Percentiles rank a stretch among this genome's conserved stretches.
Conservation (phyloP, 2,888 invertebrate genomes). For the Ecdyonurus torrentis region DNA sequence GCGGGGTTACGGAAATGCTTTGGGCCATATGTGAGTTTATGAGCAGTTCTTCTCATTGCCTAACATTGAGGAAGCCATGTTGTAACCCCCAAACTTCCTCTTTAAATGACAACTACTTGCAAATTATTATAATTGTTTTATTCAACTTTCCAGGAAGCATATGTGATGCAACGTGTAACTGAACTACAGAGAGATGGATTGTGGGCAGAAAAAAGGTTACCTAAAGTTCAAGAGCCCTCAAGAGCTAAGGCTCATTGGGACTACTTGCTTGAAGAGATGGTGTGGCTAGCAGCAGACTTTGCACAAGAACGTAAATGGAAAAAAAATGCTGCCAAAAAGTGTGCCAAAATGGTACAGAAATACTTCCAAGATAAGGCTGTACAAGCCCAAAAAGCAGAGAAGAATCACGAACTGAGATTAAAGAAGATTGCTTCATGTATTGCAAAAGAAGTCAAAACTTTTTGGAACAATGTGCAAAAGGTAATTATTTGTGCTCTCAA, state of each 20-base stretch:
- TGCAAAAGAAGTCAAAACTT: constrained; percentile 83
- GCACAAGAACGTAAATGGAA: constrained; percentile 97
- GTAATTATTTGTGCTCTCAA: too few species aligned
- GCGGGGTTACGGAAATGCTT: too few species aligned
- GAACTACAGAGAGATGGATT: constrained; percentile 87
- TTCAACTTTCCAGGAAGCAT: constrained; percentile 67
- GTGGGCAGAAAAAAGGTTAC: constrained; percentile 84
- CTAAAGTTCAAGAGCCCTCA: constrained; percentile 80
- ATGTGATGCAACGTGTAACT: constrained; percentile 79
- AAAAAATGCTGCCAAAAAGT: constrained; percentile 85
- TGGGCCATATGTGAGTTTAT: too few species aligned
- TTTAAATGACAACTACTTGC: too few species aligned
- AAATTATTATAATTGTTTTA: too few species aligned
- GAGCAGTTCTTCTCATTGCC: too few species aligned
- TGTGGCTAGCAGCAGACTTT: constrained; percentile 96
- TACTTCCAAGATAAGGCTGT: constrained; percentile 81
- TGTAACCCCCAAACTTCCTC: too few species aligned
- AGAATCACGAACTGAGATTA: constrained; percentile 73
- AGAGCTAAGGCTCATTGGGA: constrained; percentile 95
- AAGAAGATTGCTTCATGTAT: constrained; percentile 76
- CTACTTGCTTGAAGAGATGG: constrained; percentile 95
- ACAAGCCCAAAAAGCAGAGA: constrained; percentile 78
- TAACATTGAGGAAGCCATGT: too few species aligned
- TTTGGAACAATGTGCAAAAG: constrained; percentile 95
- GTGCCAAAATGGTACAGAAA: constrained; percentile 79